Evolutionary conservation across 2,113 vertebrate genomes (phyloP), one percentile per base, ranked within the genome.

Genomic region (Hydrochoerus hydrochaeris): DNA sequence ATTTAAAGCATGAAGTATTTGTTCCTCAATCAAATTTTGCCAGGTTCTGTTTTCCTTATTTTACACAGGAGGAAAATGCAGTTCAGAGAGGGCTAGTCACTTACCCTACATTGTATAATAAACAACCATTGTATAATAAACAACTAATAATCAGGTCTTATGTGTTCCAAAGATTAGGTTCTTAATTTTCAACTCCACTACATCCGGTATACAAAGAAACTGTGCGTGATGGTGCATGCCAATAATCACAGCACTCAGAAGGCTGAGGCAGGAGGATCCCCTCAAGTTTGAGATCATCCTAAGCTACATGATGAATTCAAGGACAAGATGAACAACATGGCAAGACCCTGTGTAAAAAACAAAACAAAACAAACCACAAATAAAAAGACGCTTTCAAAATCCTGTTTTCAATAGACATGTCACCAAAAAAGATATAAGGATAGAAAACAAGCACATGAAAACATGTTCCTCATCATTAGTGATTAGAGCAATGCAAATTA

Each of bases 31-130:
- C 44, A 54, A 91, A 77, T 3, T 38, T 58, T 80, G 54, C 41
- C 4, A 44, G 44, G 67, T n/a, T 88, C n/a, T 91, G 17, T 65
- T 93, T 77, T 73, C 44, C 46, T 91, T 12, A 81, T 82, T 95
- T 91, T 82, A 69, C 13, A 85, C 20, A 88, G 78, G 62, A 92
- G 13, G 52, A 88, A 95, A 84, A 90, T 38, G 77, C 94, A 91
- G 35, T 95, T 62, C 58, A 69, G 67, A 44, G 10, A 85, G 71
- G n/a, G 46, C 54, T 90, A 85, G 28, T n/a, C 26, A 69, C 26
- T 89, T 32, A 46, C 63, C 24, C 57, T 69, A 67, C 67, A 19
- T 71, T 90, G 26, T 28, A 62, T 11, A 86, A 63, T 58, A 83
- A 62, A 17, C 54, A 57, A 13, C 32, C n/a, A 19, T 71, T 90